These are phyloP conservation scores for Pachliopta kotzebuea DNA, from an alignment of 2,888 invertebrate genomes.

Conservation along the genomic window DNA sequence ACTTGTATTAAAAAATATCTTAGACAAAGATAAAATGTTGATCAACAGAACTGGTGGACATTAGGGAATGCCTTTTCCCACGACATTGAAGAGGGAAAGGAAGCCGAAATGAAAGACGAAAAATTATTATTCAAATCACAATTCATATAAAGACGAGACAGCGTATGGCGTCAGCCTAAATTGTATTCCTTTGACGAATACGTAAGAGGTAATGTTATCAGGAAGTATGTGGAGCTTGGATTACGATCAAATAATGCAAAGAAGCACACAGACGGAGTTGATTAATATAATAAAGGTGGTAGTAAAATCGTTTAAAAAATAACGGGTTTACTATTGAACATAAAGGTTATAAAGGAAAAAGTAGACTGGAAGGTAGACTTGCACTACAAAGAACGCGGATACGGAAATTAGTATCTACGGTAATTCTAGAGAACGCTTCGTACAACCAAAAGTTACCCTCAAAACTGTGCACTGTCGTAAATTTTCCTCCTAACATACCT, in stretches of 20 bases:
- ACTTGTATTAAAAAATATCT: background rate
- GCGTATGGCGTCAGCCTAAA: conserved; percentile 70
- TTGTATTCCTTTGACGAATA: conserved; percentile 71
- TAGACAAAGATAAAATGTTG: background rate
- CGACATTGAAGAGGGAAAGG: conserved; percentile 69
- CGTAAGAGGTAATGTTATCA: conserved; percentile 64
- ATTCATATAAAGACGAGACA: conserved; percentile 56
- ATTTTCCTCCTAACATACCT: conserved; percentile 66
- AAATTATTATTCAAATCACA: conserved; percentile 80
- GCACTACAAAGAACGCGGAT: conserved; percentile 21
- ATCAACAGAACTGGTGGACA: conserved; percentile 55
- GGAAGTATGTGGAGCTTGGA: conserved; percentile 33
- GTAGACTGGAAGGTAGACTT: background rate
- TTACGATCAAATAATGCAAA: conserved; percentile 22
- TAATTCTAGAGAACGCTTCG: conserved; percentile 30
- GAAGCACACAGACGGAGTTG: background rate
- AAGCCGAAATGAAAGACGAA: conserved; percentile 73
- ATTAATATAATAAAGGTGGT: background rate
- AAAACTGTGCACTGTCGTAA: conserved; percentile 54
- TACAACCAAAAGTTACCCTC: conserved; percentile 44
- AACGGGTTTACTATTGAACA: background rate
- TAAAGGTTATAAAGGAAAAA: background rate
- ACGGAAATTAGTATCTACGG: conserved; percentile 16
- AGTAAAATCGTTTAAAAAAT: background rate
- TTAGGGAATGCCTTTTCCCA: conserved; percentile 73